phyloP scores from a whole-genome alignment of 2,888 invertebrate species.

The Priocnemis perturbator region DNA sequence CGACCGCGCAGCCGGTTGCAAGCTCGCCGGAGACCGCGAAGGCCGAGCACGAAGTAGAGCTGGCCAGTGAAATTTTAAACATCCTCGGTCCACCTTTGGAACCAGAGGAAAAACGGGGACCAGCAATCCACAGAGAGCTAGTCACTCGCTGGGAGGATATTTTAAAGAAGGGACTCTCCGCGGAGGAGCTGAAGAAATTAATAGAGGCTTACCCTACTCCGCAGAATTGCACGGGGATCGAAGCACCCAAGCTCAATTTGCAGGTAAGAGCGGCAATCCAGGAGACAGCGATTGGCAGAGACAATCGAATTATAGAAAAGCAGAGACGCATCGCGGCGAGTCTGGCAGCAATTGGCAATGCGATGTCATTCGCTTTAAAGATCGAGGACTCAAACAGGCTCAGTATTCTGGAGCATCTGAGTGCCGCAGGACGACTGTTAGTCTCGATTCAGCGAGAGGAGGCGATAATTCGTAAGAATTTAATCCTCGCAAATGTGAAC shows the following conservation, averaged over 20 bases:
- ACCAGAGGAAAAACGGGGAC: not conserved
- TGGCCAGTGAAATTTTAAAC: slow-evolving; percentile 3
- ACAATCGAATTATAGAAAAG: slow-evolving; percentile 30
- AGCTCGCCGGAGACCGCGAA: not conserved
- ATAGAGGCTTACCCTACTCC: slow-evolving; percentile 28
- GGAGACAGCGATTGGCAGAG: slow-evolving; percentile 36
- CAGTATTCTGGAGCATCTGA: slow-evolving; percentile 23
- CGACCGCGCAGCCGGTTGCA: no score
- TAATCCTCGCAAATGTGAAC: slow-evolving; percentile 30
- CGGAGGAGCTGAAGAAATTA: slow-evolving; percentile 20
- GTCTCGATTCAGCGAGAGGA: slow-evolving; percentile 40
- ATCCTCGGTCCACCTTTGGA: not conserved
- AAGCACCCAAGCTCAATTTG: slow-evolving; percentile 36
- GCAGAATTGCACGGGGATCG: slow-evolving; percentile 32
- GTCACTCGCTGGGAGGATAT: slow-evolving; percentile 28
- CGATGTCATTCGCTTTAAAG: slow-evolving; percentile 24
- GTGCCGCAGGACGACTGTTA: slow-evolving; percentile 29
- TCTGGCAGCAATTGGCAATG: slow-evolving; percentile 26
- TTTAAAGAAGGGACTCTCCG: slow-evolving; percentile 29
- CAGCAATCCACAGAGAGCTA: slow-evolving; percentile 24
- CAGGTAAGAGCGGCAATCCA: slow-evolving; percentile 31
- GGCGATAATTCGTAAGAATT: slow-evolving; percentile 27
- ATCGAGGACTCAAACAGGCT: slow-evolving; percentile 20
- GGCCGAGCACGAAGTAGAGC: slow-evolving; percentile 3
- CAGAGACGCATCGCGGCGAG: slow-evolving; percentile 35